These are phyloP conservation scores for Tenrec ecaudatus DNA, from an alignment of 2,113 vertebrate genomes.

Conservation along the genomic window DNA sequence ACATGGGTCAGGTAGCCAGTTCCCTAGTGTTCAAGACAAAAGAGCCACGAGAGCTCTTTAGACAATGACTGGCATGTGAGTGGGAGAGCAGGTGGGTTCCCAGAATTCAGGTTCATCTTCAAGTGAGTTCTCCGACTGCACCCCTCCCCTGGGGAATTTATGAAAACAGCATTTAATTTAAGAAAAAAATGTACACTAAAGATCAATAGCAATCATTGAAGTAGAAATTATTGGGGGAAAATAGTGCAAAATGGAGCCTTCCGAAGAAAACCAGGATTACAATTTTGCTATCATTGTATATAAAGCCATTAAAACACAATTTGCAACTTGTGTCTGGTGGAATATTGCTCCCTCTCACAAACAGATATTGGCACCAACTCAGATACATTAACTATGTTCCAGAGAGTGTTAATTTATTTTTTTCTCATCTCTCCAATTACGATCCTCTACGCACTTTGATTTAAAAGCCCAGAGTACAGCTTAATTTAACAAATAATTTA, in stretches of 20 bases:
- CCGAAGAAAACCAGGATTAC: constrained; percentile 71
- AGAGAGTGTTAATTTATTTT: constrained; percentile 69
- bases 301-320: constrained; percentile 68
- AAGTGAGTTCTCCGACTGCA: too few relatives aligned
- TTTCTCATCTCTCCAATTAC: constrained; percentile 65
- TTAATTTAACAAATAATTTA: constrained; percentile 77
- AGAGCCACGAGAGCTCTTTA: constrained; percentile 13
- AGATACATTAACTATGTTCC: constrained; percentile 57
- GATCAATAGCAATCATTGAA: constrained; percentile 63
- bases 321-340: constrained; percentile 60
- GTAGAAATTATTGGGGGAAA: constrained; percentile 72
- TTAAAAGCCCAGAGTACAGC: constrained; percentile 60
- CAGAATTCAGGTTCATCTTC: constrained; percentile 41
- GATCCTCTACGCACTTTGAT: constrained; percentile 69
- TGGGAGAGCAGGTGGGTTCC: constrained; percentile 7
- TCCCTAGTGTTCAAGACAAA: constrained; percentile 52
- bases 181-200: constrained; percentile 36
- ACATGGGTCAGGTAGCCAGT: constrained; percentile 21
- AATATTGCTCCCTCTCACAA: constrained; percentile 31
- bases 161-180: constrained; percentile 59
- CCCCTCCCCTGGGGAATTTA: neutral
- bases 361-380: constrained; percentile 56
- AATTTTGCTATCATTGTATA: constrained; percentile 51
- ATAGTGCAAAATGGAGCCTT: constrained; percentile 67
- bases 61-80: neutral